Evolutionary conservation across 1,140 invertebrate species (phyloP).

Genomic region (Drosophila suzukii): DNA sequence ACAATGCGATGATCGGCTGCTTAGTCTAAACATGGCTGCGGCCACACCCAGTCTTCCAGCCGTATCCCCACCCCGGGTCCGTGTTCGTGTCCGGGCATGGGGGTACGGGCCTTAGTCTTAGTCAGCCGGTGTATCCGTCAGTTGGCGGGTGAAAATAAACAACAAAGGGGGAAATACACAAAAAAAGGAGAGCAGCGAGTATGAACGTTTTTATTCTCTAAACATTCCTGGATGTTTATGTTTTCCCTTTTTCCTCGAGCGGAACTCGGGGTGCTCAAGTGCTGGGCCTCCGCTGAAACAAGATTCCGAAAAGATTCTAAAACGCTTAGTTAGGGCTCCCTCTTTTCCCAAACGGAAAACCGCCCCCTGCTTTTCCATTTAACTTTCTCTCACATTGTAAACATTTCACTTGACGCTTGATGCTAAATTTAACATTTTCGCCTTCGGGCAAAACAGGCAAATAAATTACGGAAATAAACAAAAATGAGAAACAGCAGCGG

Average conservation of each 20-base stretch:
- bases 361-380: constrained; percentile 54
- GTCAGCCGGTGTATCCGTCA: constrained; percentile 57
- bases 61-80: constrained; percentile 2
- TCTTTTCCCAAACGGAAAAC: constrained; percentile 7
- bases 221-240: constrained; percentile 77
- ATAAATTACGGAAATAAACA: constrained; percentile 80
- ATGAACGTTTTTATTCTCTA: constrained; percentile 71
- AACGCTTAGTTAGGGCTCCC: constrained; percentile 61
- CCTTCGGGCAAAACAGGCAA: constrained; percentile 60
- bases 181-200: constrained; percentile 49
- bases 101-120: background rate
- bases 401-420: constrained; percentile 78
- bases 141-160: constrained; percentile 69
- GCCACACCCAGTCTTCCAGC: constrained; percentile 65
- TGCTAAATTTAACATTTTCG: constrained; percentile 79
- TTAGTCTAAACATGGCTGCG: constrained; percentile 66
- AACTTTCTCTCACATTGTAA: constrained; percentile 81
- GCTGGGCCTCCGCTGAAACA: constrained; percentile 25
- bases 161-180: constrained; percentile 51
- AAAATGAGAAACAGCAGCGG: constrained; percentile 41
- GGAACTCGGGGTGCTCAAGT: constrained; percentile 47
- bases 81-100: background rate
- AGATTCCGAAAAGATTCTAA: constrained; percentile 46
- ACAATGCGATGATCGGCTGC: constrained; percentile 50
- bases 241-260: constrained; percentile 30